phyloP scores from a whole-genome alignment of 2,113 vertebrate species.

The Rhizomys pruinosus region DNA sequence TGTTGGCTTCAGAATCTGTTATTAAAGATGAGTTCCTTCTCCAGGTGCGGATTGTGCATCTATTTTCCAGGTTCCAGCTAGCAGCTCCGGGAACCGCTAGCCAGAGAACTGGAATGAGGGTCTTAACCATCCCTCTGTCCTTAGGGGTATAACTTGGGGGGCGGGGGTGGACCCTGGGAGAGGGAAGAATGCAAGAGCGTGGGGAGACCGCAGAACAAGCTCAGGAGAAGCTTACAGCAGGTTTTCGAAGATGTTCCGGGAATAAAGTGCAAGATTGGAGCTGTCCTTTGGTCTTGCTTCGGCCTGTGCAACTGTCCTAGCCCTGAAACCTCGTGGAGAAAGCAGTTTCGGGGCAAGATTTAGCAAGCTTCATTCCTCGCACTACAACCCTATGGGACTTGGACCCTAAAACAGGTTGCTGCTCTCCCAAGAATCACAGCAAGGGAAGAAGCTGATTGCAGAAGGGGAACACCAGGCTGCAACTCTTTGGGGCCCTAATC shows the following conservation, averaged over 20 bases:
- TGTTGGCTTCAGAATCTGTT: constrained; percentile 86
- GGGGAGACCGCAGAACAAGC: background rate
- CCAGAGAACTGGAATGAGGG: background rate
- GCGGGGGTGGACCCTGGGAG: too few species aligned
- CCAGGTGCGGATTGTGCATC: constrained; percentile 66
- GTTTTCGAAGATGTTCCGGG: background rate
- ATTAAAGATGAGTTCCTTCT: constrained; percentile 84
- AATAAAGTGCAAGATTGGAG: constrained; percentile 10
- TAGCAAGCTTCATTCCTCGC: background rate
- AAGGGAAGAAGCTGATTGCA: background rate
- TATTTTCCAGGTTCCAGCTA: constrained; percentile 78
- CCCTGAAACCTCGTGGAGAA: background rate
- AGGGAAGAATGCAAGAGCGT: background rate
- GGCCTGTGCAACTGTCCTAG: background rate
- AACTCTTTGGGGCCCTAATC: constrained; percentile 77
- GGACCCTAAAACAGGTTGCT: background rate
- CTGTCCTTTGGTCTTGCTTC: background rate
- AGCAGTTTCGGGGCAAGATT: background rate
- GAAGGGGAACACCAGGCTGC: constrained; percentile 59
- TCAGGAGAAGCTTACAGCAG: background rate
- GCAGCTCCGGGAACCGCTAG: constrained; percentile 60
- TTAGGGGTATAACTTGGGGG: background rate
- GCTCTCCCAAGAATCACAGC: constrained; percentile 17
- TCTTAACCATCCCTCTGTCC: constrained; percentile 27
- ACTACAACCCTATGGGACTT: background rate